Evolutionary conservation across 2,888 invertebrate species (phyloP).

Genomic region (Watsonalla binaria): DNA sequence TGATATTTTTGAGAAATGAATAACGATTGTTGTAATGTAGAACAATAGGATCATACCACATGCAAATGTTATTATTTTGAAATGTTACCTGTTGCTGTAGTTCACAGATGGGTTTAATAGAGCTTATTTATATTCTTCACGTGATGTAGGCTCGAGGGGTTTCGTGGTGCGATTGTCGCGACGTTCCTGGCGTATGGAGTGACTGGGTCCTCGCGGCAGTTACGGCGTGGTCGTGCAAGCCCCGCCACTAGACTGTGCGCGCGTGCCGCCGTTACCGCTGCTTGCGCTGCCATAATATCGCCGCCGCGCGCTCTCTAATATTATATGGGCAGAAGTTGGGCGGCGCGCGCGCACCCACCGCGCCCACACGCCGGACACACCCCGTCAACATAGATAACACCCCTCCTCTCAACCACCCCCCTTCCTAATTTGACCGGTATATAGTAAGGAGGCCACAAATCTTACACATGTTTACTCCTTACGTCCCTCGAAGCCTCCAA

Average conservation of each 20-base stretch:
- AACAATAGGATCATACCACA: too few relatives aligned
- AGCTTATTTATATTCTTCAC: not conserved
- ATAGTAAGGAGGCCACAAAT: too few relatives aligned
- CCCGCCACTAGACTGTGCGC: constrained; percentile 28
- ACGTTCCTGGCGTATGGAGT: not conserved
- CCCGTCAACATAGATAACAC: constrained; percentile 28
- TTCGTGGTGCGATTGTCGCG: not conserved
- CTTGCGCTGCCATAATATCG: constrained; percentile 31
- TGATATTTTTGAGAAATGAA: too few relatives aligned
- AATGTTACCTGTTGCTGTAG: not conserved
- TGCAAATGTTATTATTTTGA: too few relatives aligned
- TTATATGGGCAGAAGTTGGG: constrained; percentile 37
- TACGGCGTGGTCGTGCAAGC: constrained; percentile 14
- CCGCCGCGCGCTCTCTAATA: constrained; percentile 51
- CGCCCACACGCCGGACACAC: constrained; percentile 35
- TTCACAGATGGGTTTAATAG: not conserved
- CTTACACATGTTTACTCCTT: constrained; percentile 11
- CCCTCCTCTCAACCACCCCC: constrained; percentile 43
- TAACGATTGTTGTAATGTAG: too few relatives aligned
- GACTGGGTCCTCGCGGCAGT: constrained; percentile 5
- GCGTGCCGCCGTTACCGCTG: constrained; percentile 27
- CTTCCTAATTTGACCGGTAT: constrained; percentile 10
- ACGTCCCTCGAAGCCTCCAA: too few relatives aligned
- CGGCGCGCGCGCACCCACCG: constrained; percentile 50
- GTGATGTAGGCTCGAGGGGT: not conserved